Evolutionary conservation across 2,113 vertebrate genomes (phyloP).

Genomic region (Cnemophilus loriae): DNA sequence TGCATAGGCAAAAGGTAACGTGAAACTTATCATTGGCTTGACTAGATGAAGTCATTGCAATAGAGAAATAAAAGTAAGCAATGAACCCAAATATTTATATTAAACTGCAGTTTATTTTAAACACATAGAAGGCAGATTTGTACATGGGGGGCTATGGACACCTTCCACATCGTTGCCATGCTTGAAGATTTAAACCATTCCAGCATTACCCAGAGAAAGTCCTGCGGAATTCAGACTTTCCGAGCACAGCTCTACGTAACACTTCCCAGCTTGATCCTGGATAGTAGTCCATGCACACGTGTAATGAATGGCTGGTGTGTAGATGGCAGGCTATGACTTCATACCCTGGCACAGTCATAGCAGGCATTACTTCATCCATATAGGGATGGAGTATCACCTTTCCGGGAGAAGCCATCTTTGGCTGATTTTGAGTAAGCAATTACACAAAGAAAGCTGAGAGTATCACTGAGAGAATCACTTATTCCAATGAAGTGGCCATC

Average conservation of each 20-base stretch:
- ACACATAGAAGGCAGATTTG: background rate
- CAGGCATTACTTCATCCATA: background rate
- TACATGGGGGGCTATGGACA: background rate
- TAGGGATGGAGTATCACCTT: background rate
- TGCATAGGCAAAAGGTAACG: background rate
- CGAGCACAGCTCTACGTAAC: background rate
- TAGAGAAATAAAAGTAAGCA: background rate
- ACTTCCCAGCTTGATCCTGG: background rate
- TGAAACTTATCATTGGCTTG: background rate
- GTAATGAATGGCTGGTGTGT: background rate
- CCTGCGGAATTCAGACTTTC: background rate
- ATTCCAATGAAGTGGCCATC: background rate
- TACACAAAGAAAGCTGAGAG: background rate
- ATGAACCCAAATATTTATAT: background rate
- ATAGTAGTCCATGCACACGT: background rate
- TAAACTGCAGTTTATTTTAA: background rate
- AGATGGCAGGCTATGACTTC: background rate
- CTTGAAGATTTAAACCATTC: background rate
- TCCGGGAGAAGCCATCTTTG: background rate
- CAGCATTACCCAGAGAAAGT: background rate
- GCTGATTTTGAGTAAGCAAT: background rate
- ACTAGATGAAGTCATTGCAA: background rate
- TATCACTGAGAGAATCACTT: background rate
- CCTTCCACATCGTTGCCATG: background rate
- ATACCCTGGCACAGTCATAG: background rate